Evolutionary conservation across 2,888 invertebrate genomes (phyloP).

Genomic region (Ceriagrion tenellum): DNA sequence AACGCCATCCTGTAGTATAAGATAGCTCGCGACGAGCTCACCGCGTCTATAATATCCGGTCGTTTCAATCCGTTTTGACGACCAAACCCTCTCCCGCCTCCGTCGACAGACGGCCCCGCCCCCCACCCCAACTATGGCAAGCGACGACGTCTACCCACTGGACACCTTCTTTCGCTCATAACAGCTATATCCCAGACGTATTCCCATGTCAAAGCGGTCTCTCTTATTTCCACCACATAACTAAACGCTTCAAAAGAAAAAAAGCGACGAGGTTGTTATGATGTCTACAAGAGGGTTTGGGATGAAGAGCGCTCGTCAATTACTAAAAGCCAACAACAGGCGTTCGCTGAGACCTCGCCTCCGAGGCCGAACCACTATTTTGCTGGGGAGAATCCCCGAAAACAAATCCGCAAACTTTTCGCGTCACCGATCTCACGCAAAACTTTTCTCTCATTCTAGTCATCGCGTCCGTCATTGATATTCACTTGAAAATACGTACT

Average conservation of each 20-base stretch:
- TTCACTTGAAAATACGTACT: too few relatives aligned
- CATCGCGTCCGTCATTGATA: not conserved
- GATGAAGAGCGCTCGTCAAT: not conserved
- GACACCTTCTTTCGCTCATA: not conserved
- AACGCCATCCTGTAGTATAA: not conserved
- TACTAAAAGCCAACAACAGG: too few relatives aligned
- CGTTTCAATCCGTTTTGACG: not conserved
- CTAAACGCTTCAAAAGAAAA: too few relatives aligned
- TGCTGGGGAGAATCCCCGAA: too few relatives aligned
- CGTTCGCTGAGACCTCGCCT: too few relatives aligned
- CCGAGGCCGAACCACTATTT: too few relatives aligned
- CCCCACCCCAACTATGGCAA: not conserved
- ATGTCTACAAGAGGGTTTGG: not conserved
- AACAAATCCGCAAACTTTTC: not conserved
- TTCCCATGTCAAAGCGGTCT: too few relatives aligned
- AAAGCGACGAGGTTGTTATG: too few relatives aligned
- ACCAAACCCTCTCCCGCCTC: not conserved
- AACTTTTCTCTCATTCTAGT: not conserved
- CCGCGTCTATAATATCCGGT: constrained; percentile 33
- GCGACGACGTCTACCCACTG: not conserved
- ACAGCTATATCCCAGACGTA: too few relatives aligned
- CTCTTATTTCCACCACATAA: too few relatives aligned
- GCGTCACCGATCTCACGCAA: not conserved
- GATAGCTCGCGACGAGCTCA: not conserved
- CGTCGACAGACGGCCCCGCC: constrained; percentile 24